Evolutionary conservation across 1,140 invertebrate genomes (phyloP), one percentile per base, ranked within the genome.

Genomic region (Bicyclus anynana): DNA sequence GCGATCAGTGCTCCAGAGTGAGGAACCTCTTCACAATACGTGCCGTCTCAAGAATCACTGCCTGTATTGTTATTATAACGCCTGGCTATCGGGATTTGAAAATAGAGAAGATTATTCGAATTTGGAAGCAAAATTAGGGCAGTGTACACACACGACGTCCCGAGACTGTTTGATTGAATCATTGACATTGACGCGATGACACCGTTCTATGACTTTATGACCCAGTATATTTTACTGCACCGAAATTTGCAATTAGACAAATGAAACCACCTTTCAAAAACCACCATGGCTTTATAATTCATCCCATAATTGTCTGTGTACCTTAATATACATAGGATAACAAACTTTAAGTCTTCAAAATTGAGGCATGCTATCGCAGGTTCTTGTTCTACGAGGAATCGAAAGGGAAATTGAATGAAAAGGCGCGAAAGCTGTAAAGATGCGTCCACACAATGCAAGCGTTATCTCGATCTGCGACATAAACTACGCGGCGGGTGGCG

Each of bases 401-500:
- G 18, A 44, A 44, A 40, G 50, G 44, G 14, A 49, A 50, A 44
- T 33, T 12, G 7, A 12, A 27, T 50, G 44, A 49, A 61, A 53
- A 65, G 54, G 63, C 59, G 59, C 50, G 54, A 64, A 59, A 55
- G 55, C 53, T 57, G 50, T 56, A 56, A 62, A 62, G 63, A 61
- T 38, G 57, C 52, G 52, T 65, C 44, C 46, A 65, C 59, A 65
- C 40, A 44, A 59, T 59, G 54, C 49, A 44, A 53, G 51, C 12
- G 56, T 38, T 69, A 81, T 83, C 80, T 63, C 49, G 27, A 48
- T 55, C 62, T 29, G 65, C 47, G 65, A 68, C 74, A 81, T 81
- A 83, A 85, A 85, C 62, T 62, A 80, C 77, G 65, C 82, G 40
- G 67, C 80, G 77, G 80, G 81, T 69, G 79, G 74, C 77, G 76